Percentiles rank a stretch among this genome's conserved stretches.
phyloP scores from a whole-genome alignment of 2,888 invertebrate genomes.

The Plebejus melissa region DNA sequence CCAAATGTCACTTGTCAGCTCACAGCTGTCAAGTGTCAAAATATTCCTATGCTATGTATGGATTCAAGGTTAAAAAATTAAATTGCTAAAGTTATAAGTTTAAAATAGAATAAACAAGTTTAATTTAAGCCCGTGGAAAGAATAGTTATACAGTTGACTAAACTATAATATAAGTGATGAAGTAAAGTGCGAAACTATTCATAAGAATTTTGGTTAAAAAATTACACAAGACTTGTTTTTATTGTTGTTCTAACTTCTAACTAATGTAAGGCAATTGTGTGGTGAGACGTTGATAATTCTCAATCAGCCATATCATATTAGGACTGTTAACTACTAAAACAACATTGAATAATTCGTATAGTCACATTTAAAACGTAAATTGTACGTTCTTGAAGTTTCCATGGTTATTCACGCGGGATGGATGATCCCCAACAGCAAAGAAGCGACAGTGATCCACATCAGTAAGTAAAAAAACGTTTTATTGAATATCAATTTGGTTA shows the following conservation, averaged over 20 bases:
- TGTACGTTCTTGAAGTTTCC: constrained; percentile 60
- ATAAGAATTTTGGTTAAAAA: not conserved
- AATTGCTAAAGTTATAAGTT: not conserved
- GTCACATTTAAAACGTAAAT: not conserved
- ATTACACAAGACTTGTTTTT: constrained; percentile 18
- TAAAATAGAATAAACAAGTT: not conserved
- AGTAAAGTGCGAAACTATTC: not conserved
- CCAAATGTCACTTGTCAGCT: not conserved
- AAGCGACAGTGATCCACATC: constrained; percentile 49
- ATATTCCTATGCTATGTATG: not conserved
- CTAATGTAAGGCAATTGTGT: not conserved
- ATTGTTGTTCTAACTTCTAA: not conserved
- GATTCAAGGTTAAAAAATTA: constrained; percentile 7
- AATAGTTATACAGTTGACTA: not conserved
- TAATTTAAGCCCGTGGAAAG: not conserved
- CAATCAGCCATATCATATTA: not conserved
- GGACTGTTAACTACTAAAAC: not conserved
- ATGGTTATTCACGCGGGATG: constrained; percentile 62
- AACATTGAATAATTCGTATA: not conserved
- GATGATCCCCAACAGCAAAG: constrained; percentile 49
- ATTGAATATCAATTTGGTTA: constrained; percentile 9
- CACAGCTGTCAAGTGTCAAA: not conserved
- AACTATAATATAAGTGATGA: constrained; percentile 1
- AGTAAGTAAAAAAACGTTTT: constrained; percentile 47
- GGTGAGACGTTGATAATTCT: not conserved